Base-by-base conservation (phyloP, 2,797 vertebrate species). In the Thamnophis elegans region DNA sequence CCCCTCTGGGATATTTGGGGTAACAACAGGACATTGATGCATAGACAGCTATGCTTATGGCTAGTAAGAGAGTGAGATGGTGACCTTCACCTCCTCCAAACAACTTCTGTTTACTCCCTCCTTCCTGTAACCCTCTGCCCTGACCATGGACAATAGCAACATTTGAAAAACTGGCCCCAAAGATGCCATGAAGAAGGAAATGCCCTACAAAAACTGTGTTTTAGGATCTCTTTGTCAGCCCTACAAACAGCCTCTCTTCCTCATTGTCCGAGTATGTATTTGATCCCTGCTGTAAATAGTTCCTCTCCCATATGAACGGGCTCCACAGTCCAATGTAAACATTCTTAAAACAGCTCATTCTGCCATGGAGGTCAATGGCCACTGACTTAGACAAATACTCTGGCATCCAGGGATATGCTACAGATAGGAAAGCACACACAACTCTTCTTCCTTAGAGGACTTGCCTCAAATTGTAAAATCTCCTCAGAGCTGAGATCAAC, bases 111-210 rank as follows among this genome's bases (percentile, higher is more conserved):
- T 73, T 73, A 73, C 14, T 36, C 14, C 16, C n/a, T 51, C 65
- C 2, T 16, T 14, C 16, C 2, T 8, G 65, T 65, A 32, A 42
- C 36, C 9, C 16, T 73, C n/a, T 1, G 59, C 36, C 56, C 14
- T 25, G 1, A 12, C 3, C 68, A 51, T 20, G 4, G 73, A 73
- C 7, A 53, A 47, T 7, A 59, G 62, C 59, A 51, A 95, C 90
- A 85, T 87, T 89, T 90, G 90, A 94, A 91, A 89, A 47, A 62
- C 12, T 92, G 93, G 89, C 95, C 94, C 53, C 58, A 36, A 20
- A 89, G 7, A 73, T 89, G 93, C 26, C 14, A 14, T 11, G 54
- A 51, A 65, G 51, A 36, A 18, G 14, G 14, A 59, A 68, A 87
- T 10, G 54, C 25, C 87, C 26, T 51, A 88, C 18, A 22, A 51